Evolutionary conservation across 2,888 invertebrate species (phyloP).

Genomic region (Criorhina ranunculi): DNA sequence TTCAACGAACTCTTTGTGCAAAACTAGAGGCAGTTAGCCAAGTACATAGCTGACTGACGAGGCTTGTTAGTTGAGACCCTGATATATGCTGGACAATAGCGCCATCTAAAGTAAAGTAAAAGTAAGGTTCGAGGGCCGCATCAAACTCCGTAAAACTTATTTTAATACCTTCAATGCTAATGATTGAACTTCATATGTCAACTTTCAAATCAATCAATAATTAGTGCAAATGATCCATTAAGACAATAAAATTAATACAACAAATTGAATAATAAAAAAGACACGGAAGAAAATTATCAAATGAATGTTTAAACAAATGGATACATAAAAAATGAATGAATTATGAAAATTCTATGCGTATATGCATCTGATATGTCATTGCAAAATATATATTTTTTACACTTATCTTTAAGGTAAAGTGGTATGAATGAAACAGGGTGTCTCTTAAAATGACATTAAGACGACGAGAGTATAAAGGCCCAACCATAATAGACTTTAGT

Average conservation of each 20-base stretch:
- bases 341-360: neutral
- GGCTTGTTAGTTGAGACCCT: no score
- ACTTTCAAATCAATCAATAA: neutral
- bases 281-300: neutral
- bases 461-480: no score
- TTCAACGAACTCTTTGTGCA: no score
- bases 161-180: neutral
- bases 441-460: neutral
- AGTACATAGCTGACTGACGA: no score
- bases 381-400: neutral
- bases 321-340: neutral
- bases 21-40: no score
- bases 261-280: neutral
- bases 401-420: neutral
- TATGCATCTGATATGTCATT: slow-evolving; percentile 4
- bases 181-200: no score
- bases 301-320: neutral
- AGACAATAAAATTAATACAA: slow-evolving; percentile 14
- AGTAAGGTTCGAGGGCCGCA: neutral
- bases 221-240: slow-evolving; percentile 1
- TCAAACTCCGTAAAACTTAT: neutral
- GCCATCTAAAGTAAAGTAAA: no score
- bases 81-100: no score
- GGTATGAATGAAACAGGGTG: neutral
- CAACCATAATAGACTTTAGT: no score